These are phyloP conservation scores for Eulimnadia texana DNA, from an alignment of 1,140 invertebrate genomes.

Conservation along the genomic window DNA sequence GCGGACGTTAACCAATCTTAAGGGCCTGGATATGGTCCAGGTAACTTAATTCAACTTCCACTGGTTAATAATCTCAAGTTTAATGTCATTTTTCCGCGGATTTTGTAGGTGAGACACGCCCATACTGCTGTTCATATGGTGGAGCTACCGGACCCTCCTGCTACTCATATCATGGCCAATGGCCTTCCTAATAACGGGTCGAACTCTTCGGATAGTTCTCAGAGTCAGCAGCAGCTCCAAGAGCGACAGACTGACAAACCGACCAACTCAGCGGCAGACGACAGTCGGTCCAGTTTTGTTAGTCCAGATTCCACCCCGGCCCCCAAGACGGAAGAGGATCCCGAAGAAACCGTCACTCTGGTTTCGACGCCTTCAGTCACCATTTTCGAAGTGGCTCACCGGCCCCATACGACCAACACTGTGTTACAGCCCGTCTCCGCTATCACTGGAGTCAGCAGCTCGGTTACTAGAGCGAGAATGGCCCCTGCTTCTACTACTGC, in stretches of 20 bases:
- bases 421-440: constrained; percentile 4
- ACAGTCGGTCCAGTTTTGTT: neutral
- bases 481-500: neutral
- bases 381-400: constrained; percentile 14
- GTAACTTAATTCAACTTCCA: neutral
- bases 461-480: neutral
- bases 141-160: constrained; percentile 3
- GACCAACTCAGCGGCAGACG: neutral
- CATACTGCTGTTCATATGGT: constrained; percentile 15
- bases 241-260: neutral
- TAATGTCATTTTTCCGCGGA: neutral
- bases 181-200: neutral
- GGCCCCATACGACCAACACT: neutral
- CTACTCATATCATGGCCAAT: neutral
- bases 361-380: constrained; percentile 13
- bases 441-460: constrained; percentile 6
- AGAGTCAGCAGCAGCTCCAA: constrained; percentile 1
- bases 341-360: neutral
- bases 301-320: constrained; percentile 2
- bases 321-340: neutral
- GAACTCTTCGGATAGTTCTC: neutral
- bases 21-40: constrained; percentile 12
- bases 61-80: neutral
- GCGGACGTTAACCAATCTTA: constrained; percentile 11
- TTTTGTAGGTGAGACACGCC: neutral